Base-by-base conservation (phyloP, 2,113 vertebrate species). In the Lipophrys pholis region DNA sequence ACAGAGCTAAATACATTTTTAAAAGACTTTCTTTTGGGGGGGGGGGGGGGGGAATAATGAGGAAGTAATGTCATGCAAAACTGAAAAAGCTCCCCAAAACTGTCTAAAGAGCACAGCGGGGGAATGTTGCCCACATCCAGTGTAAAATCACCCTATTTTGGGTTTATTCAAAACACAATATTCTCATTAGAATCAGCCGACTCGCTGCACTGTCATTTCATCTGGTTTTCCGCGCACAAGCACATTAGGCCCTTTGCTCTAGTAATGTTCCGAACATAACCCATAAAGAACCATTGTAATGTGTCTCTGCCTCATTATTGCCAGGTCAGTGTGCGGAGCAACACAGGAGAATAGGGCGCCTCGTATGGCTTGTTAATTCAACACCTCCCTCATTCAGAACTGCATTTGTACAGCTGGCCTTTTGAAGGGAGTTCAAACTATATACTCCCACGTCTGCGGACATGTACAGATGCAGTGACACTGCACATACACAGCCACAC, bases 341-440 rank as follows among this genome's bases (percentile, higher is more conserved):
- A 69, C 75, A 35, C 60, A 3, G 80, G 80, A 86, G 86, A 83
- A 80, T 51, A 48, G 72, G 64, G 46, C 5, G 68, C 60, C 81
- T 84, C 75, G 14, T 57, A 73, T 51, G 83, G 78, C 73, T 84
- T 82, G 86, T 91, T 90, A 89, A 91, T 90, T 90, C 86, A 83
- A 84, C 90, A 90, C 86, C 82, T 89, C 86, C 69, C 73, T 81
- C 75, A 87, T 77, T 83, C 76, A 42, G 71, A 30, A 42, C 58
- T 48, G 74, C 86, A 84, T 91, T 92, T 91, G 81, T 80, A 85
- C 86, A 90, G 89, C 90, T 91, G 90, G 86, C 72, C 85, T 84
- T 89, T 74, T 81, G 82, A 86, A 80, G 60, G 63, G 64, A 73
- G 65, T 81, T 82, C 83, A 83, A 75, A 70, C 65, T 35, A 51